Conservation (phyloP, 2,888 invertebrate genomes). For the Kryphioiulus occultus region DNA sequence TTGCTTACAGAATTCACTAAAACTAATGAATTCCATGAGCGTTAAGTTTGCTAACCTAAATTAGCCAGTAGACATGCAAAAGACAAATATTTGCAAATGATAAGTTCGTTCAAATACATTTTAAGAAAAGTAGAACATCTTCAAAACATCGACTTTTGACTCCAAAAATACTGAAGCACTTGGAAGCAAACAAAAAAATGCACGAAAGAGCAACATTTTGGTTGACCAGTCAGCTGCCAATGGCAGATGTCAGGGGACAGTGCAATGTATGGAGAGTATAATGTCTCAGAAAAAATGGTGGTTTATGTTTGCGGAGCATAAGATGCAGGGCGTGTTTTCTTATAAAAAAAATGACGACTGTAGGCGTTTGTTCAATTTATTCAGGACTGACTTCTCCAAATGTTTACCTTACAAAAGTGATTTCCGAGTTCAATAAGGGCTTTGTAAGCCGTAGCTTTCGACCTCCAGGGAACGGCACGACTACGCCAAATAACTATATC, state of each 20-base stretch:
- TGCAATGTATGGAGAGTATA: background rate
- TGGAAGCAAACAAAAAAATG: no score
- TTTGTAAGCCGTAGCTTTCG: background rate
- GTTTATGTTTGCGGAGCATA: background rate
- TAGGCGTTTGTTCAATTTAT: conserved; percentile 25
- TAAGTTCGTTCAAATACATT: no score
- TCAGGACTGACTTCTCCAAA: conserved; percentile 21
- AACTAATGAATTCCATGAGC: no score
- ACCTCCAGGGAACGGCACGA: background rate
- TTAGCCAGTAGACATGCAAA: no score
- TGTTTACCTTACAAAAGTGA: conserved; percentile 30
- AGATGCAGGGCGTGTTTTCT: background rate
- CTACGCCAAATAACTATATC: conserved; percentile 25
- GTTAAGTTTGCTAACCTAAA: no score
- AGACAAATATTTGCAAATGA: no score
- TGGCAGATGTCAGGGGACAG: background rate
- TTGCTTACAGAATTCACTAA: no score
- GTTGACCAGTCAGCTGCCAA: background rate
- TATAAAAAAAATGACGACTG: background rate
- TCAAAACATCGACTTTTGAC: no score
- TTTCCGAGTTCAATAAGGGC: conserved; percentile 35
- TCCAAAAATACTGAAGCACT: no score
- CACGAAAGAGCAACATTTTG: background rate
- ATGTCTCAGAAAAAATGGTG: background rate
- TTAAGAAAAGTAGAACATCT: no score